Evolutionary conservation across 2,888 invertebrate species (phyloP).

Genomic region (Clunio marinus): DNA sequence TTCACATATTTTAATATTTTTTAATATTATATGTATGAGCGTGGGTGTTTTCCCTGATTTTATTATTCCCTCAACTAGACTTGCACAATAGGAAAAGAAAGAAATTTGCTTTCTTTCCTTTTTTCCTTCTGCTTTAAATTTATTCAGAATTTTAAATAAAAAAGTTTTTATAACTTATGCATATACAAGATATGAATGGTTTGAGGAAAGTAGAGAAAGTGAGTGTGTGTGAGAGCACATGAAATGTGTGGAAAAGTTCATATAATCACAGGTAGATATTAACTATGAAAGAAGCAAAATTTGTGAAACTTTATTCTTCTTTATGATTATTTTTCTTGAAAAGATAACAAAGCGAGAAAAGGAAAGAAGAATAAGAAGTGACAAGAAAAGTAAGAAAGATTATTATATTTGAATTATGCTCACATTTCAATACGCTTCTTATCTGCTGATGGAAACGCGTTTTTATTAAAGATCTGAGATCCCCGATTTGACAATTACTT

Average conservation of each 20-base stretch:
- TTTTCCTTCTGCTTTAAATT: background rate
- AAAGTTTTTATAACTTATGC: too few relatives aligned
- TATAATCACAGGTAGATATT: background rate
- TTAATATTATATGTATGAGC: background rate
- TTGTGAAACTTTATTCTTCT: background rate
- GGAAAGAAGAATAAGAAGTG: background rate
- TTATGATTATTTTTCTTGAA: too few relatives aligned
- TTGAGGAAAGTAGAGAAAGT: background rate
- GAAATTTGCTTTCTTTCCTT: too few relatives aligned
- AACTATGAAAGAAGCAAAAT: background rate
- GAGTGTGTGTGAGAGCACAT: background rate
- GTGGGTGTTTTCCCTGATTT: background rate
- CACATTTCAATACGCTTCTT: too few relatives aligned
- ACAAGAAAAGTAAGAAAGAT: background rate
- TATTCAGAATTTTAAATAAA: too few relatives aligned
- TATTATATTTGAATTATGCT: constrained; percentile 8
- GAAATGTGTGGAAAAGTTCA: background rate
- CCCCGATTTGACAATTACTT: background rate
- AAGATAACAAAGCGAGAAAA: background rate
- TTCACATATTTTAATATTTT: constrained; percentile 7
- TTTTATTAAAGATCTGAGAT: background rate
- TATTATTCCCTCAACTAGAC: too few relatives aligned
- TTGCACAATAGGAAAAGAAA: too few relatives aligned
- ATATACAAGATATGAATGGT: background rate
- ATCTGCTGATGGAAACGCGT: background rate